Percentiles rank a stretch among this genome's conserved stretches.
Evolutionary conservation across 2,797 vertebrate species (phyloP).

Genomic region (Enoplosus armatus): DNA sequence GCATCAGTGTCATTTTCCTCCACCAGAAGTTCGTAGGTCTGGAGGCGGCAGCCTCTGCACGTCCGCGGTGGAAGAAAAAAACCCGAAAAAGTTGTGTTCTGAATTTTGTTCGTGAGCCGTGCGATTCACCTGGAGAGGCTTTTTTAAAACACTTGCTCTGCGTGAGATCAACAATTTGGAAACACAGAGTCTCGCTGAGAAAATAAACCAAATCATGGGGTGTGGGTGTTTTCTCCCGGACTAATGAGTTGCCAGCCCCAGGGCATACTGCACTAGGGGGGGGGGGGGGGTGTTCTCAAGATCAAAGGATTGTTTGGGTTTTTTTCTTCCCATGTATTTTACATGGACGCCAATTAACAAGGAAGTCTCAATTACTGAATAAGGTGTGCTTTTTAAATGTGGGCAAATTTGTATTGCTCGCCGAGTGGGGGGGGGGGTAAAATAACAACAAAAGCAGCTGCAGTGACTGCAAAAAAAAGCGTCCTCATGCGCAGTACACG

Average conservation of each 20-base stretch:
- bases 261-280: background rate
- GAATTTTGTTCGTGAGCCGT: no score
- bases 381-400: background rate
- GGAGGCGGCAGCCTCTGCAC: conserved; percentile 62
- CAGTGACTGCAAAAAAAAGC: no score
- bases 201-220: conserved; percentile 7
- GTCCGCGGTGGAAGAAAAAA: conserved; percentile 59
- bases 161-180: conserved; percentile 14
- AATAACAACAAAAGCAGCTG: background rate
- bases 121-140: conserved; percentile 22
- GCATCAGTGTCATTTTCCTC: conserved; percentile 77
- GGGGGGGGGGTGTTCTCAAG: background rate
- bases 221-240: conserved; percentile 25
- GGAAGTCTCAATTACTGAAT: conserved; percentile 10
- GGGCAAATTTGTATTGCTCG: background rate
- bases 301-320: background rate
- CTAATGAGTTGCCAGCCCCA: conserved; percentile 37
- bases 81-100: no score
- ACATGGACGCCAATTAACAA: conserved; percentile 19
- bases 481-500: no score
- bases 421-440: no score
- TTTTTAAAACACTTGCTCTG: conserved; percentile 30
- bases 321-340: conserved; percentile 4
- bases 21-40: conserved; percentile 59
- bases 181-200: background rate